Conservation (phyloP, 2,113 vertebrate species). For the Dasyurus viverrinus region DNA sequence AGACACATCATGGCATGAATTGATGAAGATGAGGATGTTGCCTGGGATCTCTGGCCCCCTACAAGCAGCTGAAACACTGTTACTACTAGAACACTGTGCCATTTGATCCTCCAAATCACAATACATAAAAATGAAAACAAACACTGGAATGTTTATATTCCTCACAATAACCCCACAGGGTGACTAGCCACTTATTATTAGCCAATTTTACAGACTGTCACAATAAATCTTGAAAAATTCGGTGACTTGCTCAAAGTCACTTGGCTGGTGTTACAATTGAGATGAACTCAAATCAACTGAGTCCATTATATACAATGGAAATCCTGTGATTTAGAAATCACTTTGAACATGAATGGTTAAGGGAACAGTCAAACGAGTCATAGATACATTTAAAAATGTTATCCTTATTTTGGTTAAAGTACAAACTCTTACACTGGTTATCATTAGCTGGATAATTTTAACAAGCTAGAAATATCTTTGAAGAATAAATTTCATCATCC, state of each 20-base stretch:
- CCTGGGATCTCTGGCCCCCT: constrained; percentile 71
- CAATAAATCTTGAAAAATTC: not conserved
- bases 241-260: not conserved
- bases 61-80: not conserved
- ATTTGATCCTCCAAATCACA: not conserved
- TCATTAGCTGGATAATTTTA: not conserved
- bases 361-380: not conserved
- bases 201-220: not conserved
- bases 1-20: constrained; percentile 81
- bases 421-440: not conserved
- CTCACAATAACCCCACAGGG: not conserved
- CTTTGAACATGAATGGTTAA: not conserved
- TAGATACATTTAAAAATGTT: not conserved
- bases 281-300: not conserved
- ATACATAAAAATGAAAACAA: not conserved
- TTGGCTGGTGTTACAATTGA: not conserved
- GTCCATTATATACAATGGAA: not conserved
- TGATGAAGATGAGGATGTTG: constrained; percentile 81
- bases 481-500: not conserved
- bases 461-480: not conserved
- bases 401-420: not conserved
- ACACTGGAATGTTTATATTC: not conserved
- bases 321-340: not conserved
- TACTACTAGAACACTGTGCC: not conserved
- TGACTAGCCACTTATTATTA: not conserved